Evolutionary conservation across 2,797 vertebrate species (phyloP), one percentile per base, ranked within the genome.

Genomic region (Lithobates sylvaticus): DNA sequence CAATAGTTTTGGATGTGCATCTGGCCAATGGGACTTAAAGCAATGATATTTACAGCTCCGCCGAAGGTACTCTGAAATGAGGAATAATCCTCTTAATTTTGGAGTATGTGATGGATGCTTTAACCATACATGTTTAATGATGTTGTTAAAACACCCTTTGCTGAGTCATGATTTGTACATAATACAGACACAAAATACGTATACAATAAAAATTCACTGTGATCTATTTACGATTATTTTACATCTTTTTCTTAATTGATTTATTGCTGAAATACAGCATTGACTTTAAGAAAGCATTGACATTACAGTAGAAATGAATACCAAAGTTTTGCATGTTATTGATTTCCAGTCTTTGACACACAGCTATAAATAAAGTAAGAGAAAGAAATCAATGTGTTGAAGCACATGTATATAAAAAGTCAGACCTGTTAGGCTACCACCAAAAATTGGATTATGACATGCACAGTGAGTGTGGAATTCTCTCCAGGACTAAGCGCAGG

Each of bases 401-500:
- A 18, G 29, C 23, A 29, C 47, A 58, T 36, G 8, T 65, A 58
- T 26, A 21, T 16, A 42, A 72, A 23, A 81, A 39, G 10, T 32
- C 12, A 61, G 32, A 72, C 68, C 32, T 58, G 12, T 65, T 36
- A 36, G 78, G 7, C 42, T 54, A 2, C 64, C 70, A 70, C 2
- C 3, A 32, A 32, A 58, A 27, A 72, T 39, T 39, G 68, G 50
- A 72, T 58, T 26, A 39, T 39, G 39, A 2, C 34, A 16, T 1
- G 58, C n/a, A 81, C 27, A 34, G 70, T 54, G 34, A 36, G 42
- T 12, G 6, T 34, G 26, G 68, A 42, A 72, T 78, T 73, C 65
- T 42, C 50, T 23, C 13, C 34, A 71, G 65, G 44, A 71, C n/a
- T 47, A 77, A 32, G 27, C 75, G 65, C 29, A 79, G 83, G 32